A percentile compares a stretch with the other conserved stretches of the same genome.
phyloP scores from a whole-genome alignment of 2,797 vertebrate species.

The Sus cebifrons region DNA sequence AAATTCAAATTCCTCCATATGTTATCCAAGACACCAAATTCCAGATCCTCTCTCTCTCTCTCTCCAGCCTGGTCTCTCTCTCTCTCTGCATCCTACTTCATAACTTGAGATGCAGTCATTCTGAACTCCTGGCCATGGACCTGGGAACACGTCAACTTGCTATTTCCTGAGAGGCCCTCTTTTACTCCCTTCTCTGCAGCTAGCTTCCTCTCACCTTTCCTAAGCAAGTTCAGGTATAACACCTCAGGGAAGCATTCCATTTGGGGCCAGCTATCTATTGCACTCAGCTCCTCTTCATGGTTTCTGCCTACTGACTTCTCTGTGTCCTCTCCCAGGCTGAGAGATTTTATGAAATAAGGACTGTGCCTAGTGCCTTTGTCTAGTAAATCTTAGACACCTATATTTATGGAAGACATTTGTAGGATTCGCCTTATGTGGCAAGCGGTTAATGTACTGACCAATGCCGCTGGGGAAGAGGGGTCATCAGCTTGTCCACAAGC shows the following conservation, averaged over 20 bases:
- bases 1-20: not conserved
- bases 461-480: not conserved
- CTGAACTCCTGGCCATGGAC: not conserved
- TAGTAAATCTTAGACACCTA: not conserved
- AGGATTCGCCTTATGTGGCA: not conserved
- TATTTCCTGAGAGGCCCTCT: not conserved
- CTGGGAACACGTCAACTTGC: not conserved
- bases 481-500: not conserved
- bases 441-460: not conserved
- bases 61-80: not conserved
- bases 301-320: conserved; percentile 10
- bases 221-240: not conserved
- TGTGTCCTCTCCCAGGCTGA: not conserved
- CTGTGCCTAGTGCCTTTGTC: not conserved
- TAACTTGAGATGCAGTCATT: not conserved
- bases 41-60: not conserved
- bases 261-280: not conserved
- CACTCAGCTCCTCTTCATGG: not conserved
- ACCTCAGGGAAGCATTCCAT: not conserved
- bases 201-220: not conserved
- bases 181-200: not conserved
- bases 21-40: not conserved
- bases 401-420: not conserved
- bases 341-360: not conserved
- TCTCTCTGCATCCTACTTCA: not conserved